Evolutionary conservation across 2,888 invertebrate species (phyloP).

Genomic region (Tetrapedia diversipes): DNA sequence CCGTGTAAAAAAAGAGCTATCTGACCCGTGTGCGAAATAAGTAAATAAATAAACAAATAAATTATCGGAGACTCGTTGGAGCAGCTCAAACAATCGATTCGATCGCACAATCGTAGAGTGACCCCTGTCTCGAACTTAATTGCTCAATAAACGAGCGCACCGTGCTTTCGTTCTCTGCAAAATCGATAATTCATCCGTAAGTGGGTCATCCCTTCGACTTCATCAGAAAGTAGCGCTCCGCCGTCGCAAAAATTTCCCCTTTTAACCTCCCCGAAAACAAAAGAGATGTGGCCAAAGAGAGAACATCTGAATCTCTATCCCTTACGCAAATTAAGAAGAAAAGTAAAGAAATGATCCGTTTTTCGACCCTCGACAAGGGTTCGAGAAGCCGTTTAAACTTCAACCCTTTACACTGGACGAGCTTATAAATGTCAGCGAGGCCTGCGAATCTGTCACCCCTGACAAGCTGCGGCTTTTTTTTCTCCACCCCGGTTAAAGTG

Average conservation of each 20-base stretch:
- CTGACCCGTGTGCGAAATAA: too few relatives aligned
- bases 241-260: too few relatives aligned
- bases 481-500: slow-evolving; percentile 67
- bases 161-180: slow-evolving; percentile 41
- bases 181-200: slow-evolving; percentile 52
- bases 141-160: slow-evolving; percentile 47
- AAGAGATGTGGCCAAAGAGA: not conserved
- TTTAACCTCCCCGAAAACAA: not conserved
- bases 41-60: too few relatives aligned
- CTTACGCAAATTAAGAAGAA: slow-evolving; percentile 50
- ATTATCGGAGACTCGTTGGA: slow-evolving; percentile 22
- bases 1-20: too few relatives aligned
- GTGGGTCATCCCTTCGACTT: slow-evolving; percentile 28
- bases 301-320: not conserved
- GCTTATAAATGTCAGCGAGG: slow-evolving; percentile 79
- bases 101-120: slow-evolving; percentile 26
- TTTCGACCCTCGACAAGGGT: too few relatives aligned
- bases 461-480: slow-evolving; percentile 79
- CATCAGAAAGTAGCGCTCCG: not conserved
- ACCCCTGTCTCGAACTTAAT: slow-evolving; percentile 47
- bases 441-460: slow-evolving; percentile 80
- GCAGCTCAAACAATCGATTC: slow-evolving; percentile 29
- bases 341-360: slow-evolving; percentile 56
- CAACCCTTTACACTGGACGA: slow-evolving; percentile 65
- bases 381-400: not conserved